Evolutionary conservation across 2,888 invertebrate genomes (phyloP).

Genomic region (Heliconius aoede): DNA sequence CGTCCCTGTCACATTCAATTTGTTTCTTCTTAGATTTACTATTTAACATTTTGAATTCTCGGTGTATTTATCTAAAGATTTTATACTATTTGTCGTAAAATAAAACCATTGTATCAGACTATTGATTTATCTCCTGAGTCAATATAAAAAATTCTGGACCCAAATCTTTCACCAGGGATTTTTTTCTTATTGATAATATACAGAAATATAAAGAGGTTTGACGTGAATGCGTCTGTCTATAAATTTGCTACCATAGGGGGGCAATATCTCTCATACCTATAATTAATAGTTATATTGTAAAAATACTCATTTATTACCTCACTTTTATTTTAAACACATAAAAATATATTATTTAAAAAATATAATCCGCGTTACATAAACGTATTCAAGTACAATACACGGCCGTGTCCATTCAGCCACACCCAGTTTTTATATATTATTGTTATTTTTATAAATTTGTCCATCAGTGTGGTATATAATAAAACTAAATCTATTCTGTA

Average conservation of each 20-base stretch:
- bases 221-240: too few relatives aligned
- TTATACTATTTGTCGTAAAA: not conserved
- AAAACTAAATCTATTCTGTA: constrained; percentile 16
- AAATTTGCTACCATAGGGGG: too few relatives aligned
- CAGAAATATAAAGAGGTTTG: not conserved
- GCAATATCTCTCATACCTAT: too few relatives aligned
- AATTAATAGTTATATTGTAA: too few relatives aligned
- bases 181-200: not conserved
- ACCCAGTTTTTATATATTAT: too few relatives aligned
- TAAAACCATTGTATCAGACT: not conserved
- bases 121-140: not conserved
- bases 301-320: too few relatives aligned
- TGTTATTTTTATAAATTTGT: not conserved
- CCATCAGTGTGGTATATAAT: constrained; percentile 6
- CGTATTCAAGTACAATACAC: too few relatives aligned
- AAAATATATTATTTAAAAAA: too few relatives aligned
- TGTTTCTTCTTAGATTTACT: constrained; percentile 9
- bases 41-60: not conserved
- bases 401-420: too few relatives aligned
- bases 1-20: constrained; percentile 4
- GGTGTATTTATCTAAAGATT: not conserved
- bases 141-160: too few relatives aligned
- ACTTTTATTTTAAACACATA: too few relatives aligned
- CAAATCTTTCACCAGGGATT: not conserved
- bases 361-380: too few relatives aligned